Base-by-base conservation (phyloP, 2,888 invertebrate genomes). In the Brenthis daphne region DNA sequence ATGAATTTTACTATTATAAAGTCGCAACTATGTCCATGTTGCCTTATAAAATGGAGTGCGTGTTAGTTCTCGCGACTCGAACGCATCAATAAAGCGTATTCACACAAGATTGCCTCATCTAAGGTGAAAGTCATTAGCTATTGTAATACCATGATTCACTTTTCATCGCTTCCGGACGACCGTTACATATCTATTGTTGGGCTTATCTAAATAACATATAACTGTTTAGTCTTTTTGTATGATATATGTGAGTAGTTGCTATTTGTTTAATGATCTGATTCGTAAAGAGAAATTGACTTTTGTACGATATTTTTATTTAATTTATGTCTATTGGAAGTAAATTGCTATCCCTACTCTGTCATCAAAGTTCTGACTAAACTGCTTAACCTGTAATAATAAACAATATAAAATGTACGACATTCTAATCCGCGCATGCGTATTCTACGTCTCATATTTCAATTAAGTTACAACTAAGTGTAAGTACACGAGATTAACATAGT, bases 121-220 rank as follows among this genome's bases (percentile, higher is more conserved):
- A 67, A 43, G 66, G 78, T 73, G 78, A 78, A 79, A 79, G 79
- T 78, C 66, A 74, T 70, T 69, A 70, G 29, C 70, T 64, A 77
- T 74, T 73, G 75, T 76, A 56, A 71, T 51, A 65, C 68, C 73
- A 74, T 70, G 73, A 70, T 73, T 74, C 75, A 74, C 73, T 76
- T 74, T 76, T 74, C 71, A 74, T 71, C 37, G 60, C 72, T 75
- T 76, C 76, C 76, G 76, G 65, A 14, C 50, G 53, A 16, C 64
- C 55, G 58, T 61, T 67, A 50, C 47, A 29, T 50, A 29, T 64
- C 24, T 70, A 57, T 67, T 67, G 57, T 65, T 65, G 65, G 16
- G 5, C 13, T 13, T 14, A 48, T 14, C 57, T 37, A n/a, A 43
- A 57, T 57, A 8, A 33, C 16, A n/a, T 51, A n/a, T 57, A 43